Evolutionary conservation across 2,888 invertebrate species (phyloP).

Genomic region (Epirrhoe tristata): DNA sequence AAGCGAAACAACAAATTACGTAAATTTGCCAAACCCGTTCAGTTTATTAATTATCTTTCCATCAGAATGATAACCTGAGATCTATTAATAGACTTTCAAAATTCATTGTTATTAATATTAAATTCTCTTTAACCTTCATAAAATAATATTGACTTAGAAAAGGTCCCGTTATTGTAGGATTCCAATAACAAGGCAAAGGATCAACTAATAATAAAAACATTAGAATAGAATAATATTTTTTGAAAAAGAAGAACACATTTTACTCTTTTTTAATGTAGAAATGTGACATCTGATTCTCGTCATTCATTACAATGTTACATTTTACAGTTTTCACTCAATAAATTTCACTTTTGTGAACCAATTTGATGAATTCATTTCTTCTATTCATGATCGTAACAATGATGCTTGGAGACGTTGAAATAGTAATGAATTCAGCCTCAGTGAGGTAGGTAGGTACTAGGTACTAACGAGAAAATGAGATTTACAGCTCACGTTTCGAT

Average conservation of each 20-base stretch:
- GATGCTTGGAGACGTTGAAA: constrained; percentile 12
- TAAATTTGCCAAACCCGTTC: background rate
- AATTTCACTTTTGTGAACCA: no score
- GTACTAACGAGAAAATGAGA: constrained; percentile 23
- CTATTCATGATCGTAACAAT: constrained; percentile 14
- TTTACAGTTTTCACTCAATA: no score
- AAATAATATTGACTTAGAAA: constrained; percentile 26
- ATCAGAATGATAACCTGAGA: background rate
- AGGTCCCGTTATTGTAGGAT: constrained; percentile 19
- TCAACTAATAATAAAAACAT: constrained; percentile 17
- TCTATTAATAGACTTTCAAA: background rate
- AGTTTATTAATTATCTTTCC: background rate
- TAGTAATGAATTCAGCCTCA: constrained; percentile 18
- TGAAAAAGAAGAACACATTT: no score
- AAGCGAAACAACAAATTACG: background rate
- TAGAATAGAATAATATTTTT: no score
- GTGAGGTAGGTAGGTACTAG: constrained; percentile 13
- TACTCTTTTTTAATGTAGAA: no score
- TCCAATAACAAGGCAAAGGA: constrained; percentile 11
- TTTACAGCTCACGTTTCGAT: constrained; percentile 35
- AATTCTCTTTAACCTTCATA: constrained; percentile 4
- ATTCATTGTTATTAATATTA: background rate
- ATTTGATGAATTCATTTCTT: constrained; percentile 23
- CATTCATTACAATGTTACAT: no score
- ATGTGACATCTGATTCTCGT: no score